Base-by-base conservation (phyloP, 2,113 vertebrate genomes). In the Cygnus buccinator region DNA sequence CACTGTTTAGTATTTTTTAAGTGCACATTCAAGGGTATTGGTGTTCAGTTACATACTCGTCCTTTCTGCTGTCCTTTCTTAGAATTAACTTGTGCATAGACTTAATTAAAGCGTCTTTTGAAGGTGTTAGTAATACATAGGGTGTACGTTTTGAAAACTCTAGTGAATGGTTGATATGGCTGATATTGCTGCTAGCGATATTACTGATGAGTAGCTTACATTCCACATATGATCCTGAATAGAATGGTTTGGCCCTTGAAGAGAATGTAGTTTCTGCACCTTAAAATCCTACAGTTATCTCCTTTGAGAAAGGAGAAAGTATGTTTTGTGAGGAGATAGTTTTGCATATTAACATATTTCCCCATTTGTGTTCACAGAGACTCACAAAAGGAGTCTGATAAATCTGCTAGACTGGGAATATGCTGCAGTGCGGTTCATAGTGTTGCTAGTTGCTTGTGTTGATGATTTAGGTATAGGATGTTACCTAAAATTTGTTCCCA, bases 101-200 rank as follows among this genome's bases (percentile, higher is more conserved):
- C 66, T 96, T 89, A 93, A 67, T 96, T 55, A 44, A 88, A 58
- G 82, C 87, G n/a, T 43, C 44, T 90, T 97, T 93, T 44, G 8
- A 41, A 83, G 73, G 50, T 87, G 52, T 90, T 90, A 72, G 11
- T 33, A 23, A 41, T 52, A 83, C 55, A 31, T 44, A 70, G 35
- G 39, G 35, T 65, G 4, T 35, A 55, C 29, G 28, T 55, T 81
- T 75, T 76, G 25, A 52, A 71, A 58, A 65, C 50, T 41, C 13
- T 35, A n/a, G 57, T 57, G 35, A 87, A 35, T 23, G 74, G 48
- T 52, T 63, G 44, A 46, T 23, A 23, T 23, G 74, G 48, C 46
- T 63, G 44, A 43, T 46, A 46, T 46, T 76, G 12, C 46, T 73
- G 14, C 26, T 46, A 20, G 11, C 41, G 52, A 20, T 68, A n/a